phyloP scores from a whole-genome alignment of 2,888 invertebrate genomes.

The Leucozona laternaria region DNA sequence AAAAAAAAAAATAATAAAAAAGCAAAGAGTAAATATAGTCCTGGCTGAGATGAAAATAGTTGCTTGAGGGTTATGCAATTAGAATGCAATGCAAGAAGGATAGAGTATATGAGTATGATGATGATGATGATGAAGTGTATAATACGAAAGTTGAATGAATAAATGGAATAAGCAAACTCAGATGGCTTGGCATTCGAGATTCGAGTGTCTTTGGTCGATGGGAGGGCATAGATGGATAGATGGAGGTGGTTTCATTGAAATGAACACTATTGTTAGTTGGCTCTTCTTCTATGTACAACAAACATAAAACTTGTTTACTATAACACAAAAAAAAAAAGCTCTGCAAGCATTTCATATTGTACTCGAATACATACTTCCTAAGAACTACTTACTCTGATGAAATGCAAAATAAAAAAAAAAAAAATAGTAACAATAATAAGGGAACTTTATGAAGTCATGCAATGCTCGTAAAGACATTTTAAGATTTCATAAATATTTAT shows the following conservation, averaged over 20 bases:
- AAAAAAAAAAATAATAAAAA: neutral
- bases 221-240: neutral
- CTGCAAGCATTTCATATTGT: conserved; percentile 3
- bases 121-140: conserved; percentile 20
- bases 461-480: conserved; percentile 30
- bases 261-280: conserved; percentile 26
- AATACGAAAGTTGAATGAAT: conserved; percentile 32
- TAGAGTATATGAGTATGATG: neutral
- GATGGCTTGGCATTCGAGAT: conserved; percentile 30
- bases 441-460: conserved; percentile 35
- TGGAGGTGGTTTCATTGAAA: conserved; percentile 22
- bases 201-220: conserved; percentile 2
- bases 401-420: neutral
- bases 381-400: conserved; percentile 31
- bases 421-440: neutral
- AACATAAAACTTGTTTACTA: conserved; percentile 15
- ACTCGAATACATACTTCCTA: neutral
- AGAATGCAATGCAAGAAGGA: conserved; percentile 22
- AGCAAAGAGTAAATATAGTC: conserved; percentile 36
- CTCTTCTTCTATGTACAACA: neutral
- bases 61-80: conserved; percentile 45
- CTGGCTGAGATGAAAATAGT: conserved; percentile 45
- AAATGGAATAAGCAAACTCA: conserved; percentile 26
- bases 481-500: conserved; percentile 42
- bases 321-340: neutral